These are phyloP conservation scores for Cydia strobilella DNA, from an alignment of 1,140 invertebrate species.

Conservation along the genomic window DNA sequence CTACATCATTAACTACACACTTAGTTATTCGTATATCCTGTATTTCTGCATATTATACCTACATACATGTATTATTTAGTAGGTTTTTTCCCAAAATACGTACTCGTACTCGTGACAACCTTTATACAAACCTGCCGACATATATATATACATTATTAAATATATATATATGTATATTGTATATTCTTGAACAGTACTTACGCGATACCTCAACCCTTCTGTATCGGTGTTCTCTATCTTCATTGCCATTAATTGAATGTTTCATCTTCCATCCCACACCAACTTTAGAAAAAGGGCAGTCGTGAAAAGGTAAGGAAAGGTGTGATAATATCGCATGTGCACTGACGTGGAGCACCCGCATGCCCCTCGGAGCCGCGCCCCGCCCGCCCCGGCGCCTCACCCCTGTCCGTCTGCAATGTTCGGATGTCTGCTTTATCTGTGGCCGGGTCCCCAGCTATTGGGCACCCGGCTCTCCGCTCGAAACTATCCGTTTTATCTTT, in stretches of 20 bases:
- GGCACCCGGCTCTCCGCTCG: conserved; percentile 5
- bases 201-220: conserved; percentile 41
- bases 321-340: conserved; percentile 66
- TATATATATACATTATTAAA: too few relatives aligned
- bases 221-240: conserved; percentile 53
- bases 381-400: conserved; percentile 33
- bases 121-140: not conserved
- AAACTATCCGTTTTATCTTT: not conserved
- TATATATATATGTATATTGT: not conserved
- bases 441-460: conserved; percentile 18
- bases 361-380: conserved; percentile 55
- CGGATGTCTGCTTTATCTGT: conserved; percentile 46
- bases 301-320: conserved; percentile 87
- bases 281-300: conserved; percentile 89
- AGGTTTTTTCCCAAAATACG: not conserved
- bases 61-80: too few relatives aligned
- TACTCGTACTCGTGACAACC: not conserved
- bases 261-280: conserved; percentile 78
- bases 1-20: not conserved
- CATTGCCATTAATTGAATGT: conserved; percentile 77
- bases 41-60: not conserved
- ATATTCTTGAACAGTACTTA: conserved; percentile 25
- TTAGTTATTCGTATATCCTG: not conserved
- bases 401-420: conserved; percentile 42
- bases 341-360: conserved; percentile 68